Evolutionary conservation across 2,113 vertebrate genomes (phyloP), one percentile per base, ranked within the genome.

Genomic region (Pseudorasbora parva): DNA sequence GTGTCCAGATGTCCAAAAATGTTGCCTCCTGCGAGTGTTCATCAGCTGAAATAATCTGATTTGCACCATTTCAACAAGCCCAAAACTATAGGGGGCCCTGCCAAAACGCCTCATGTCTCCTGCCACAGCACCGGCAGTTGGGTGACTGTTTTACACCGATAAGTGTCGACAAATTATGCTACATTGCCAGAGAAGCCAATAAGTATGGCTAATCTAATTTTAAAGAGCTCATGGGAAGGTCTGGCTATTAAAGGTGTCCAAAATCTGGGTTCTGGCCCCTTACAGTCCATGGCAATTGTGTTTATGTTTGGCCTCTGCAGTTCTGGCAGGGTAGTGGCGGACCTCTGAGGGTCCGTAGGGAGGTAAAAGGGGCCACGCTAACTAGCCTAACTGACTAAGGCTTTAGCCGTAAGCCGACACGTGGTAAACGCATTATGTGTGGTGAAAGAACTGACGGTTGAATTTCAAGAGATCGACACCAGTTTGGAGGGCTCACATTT

Each of bases 391-490:
- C 76, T 86, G 83, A 89, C 89, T 87, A 87, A 88, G 74, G 90
- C 92, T 91, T 72, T 83, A 88, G 92, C 92, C 89, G 89, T 93
- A 91, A 93, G 90, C 89, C 91, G 57, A 87, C 79, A 75, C 56
- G 76, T 91, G 91, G 91, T 93, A 90, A 92, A 93, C 89, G 91
- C 90, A 89, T 92, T 89, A 93, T 88, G 86, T 92, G 90, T 90
- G 90, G 89, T 47, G 71, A 74, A 86, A 89, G 64, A 47, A 33
- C 82, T 84, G 73, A 73, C 41, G 66, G 66, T 25, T 59, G 30
- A 75, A 54, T 73, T 79, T 73, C 41, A 30, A 33, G 69, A 73
- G 66, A 64, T 78, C 30, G n/a, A 56, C 68, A 81, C 60, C 45
- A 51, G 62, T 27, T 86, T 86, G 47, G 81, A 51, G 17, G 71